Evolutionary conservation across 1,140 invertebrate species (phyloP).

Genomic region (Scaptomyza pallida): DNA sequence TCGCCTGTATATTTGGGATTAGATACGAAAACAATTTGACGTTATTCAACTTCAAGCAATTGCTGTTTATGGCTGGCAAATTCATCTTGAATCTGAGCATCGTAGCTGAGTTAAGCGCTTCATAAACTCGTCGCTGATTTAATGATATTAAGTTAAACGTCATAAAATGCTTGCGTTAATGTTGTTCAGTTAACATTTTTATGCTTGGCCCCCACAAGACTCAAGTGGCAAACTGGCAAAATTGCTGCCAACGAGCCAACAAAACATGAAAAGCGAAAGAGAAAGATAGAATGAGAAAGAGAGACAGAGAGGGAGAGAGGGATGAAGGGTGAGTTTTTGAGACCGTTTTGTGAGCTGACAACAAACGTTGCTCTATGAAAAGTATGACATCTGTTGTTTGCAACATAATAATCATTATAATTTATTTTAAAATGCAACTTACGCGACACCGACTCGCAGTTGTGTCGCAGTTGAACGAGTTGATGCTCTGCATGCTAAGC

Average conservation of each 20-base stretch:
- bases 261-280: not conserved
- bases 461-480: conserved; percentile 44
- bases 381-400: conserved; percentile 76
- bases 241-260: conserved; percentile 42
- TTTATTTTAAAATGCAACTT: conserved; percentile 83
- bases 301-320: not conserved
- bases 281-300: not conserved
- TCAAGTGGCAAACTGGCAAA: conserved; percentile 65
- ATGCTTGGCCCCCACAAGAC: conserved; percentile 74
- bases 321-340: conserved; percentile 11
- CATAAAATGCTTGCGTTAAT: conserved; percentile 79
- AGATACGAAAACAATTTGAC: too few species aligned
- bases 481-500: conserved; percentile 66
- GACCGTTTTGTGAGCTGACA: conserved; percentile 11
- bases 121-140: conserved; percentile 73
- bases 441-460: conserved; percentile 47
- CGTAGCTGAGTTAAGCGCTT: conserved; percentile 48
- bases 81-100: conserved; percentile 4
- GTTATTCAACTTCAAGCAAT: too few species aligned
- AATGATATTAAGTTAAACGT: conserved; percentile 78
- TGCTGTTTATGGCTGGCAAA: not conserved
- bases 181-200: conserved; percentile 77
- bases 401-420: conserved; percentile 81
- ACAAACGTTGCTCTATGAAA: conserved; percentile 35
- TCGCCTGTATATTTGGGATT: too few species aligned